Evolutionary conservation across 2,797 vertebrate species (phyloP), one percentile per base, ranked within the genome.

Genomic region (Pogoniulus pusillus): DNA sequence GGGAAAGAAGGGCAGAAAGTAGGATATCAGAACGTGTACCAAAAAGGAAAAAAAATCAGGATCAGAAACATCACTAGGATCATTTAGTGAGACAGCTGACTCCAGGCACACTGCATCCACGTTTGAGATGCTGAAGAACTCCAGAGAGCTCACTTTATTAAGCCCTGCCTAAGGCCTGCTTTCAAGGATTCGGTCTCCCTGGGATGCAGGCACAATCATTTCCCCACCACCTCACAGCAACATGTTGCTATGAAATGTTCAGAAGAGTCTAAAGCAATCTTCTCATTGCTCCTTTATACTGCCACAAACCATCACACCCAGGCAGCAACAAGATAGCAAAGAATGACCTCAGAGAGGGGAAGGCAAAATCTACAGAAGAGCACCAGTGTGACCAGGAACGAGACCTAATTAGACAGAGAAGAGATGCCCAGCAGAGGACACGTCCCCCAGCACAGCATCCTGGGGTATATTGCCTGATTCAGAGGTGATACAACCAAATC

Each of bases 401-500:
- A 60, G 30, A 82, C 5, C 26, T 29, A 32, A 27, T 10, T 5
- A 37, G 68, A 34, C 35, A n/a, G 8, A 29, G 26, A 17, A 19
- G 1, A 57, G 19, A 30, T 29, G 15, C 27, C 57, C 59, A 43
- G 71, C 24, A 35, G 2, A 65, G 55, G n/a, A 62, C 20, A 49
- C 9, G 14, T 15, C 4, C 23, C 20, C 16, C 57, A 54, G 69
- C 57, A n/a, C 47, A n/a, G 30, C 20, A 16, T 4, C 18, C 16
- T 18, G 6, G 54, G 13, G 35, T 34, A 20, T n/a, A n/a, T n/a
- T n/a, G n/a, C 41, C 58, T 4, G 8, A 39, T 22, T 10, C 29
- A 30, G 18, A n/a, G 30, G 22, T 30, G 8, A 45, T 8, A 34
- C 2, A 1, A 5, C 1, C 15, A 35, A 4, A 23, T 1, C 10